Evolutionary conservation across 2,888 invertebrate genomes (phyloP).

Genomic region (Folsomia candida): DNA sequence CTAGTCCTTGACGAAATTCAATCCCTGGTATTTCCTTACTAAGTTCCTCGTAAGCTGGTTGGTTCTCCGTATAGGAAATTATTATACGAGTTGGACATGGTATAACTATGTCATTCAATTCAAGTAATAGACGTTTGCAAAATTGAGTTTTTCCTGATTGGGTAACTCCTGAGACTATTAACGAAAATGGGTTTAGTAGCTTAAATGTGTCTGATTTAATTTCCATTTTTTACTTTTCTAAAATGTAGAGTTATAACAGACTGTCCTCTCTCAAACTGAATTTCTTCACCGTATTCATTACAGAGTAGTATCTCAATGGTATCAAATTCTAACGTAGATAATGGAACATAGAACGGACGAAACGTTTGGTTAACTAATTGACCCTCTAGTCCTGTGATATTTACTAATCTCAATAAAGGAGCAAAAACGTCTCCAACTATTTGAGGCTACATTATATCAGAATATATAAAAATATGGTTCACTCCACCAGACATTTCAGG

Average conservation of each 20-base stretch:
- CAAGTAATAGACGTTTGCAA: not conserved
- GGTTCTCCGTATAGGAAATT: constrained; percentile 7
- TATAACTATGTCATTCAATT: not conserved
- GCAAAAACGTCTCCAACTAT: not conserved
- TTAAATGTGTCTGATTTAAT: not conserved
- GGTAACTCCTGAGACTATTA: not conserved
- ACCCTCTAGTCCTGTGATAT: constrained; percentile 1
- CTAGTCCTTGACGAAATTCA: constrained; percentile 3
- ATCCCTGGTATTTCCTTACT: not conserved
- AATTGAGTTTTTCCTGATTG: constrained; percentile 17
- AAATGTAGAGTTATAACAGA: constrained; percentile 9
- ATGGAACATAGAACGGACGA: constrained; percentile 1
- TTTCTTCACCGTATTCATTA: not conserved
- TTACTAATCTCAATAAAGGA: constrained; percentile 7
- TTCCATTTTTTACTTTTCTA: not conserved
- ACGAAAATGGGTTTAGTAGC: constrained; percentile 3
- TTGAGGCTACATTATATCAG: constrained; percentile 1
- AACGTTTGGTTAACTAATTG: not conserved
- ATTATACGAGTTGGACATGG: constrained; percentile 5
- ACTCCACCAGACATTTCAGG: not conserved
- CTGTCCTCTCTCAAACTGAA: constrained; percentile 7
- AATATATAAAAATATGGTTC: constrained; percentile 14
- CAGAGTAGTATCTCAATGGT: not conserved
- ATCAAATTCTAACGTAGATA: not conserved
- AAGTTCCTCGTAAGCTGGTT: constrained; percentile 6